Percentiles rank a stretch among this genome's conserved stretches.
Evolutionary conservation across 1,140 invertebrate species (phyloP).

Genomic region (Rhyacophila brunnea): DNA sequence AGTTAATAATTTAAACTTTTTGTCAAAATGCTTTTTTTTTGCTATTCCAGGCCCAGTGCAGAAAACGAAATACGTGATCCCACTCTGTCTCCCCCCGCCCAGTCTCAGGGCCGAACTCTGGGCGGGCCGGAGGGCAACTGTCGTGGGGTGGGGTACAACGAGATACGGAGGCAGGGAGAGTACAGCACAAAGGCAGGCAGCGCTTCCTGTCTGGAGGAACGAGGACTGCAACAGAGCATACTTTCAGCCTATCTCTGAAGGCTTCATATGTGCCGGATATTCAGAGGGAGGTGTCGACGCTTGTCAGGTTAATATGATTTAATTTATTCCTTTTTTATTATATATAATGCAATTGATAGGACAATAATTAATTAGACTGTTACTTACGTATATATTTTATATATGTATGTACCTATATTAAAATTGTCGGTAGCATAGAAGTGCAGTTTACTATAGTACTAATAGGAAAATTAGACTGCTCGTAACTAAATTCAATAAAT

Average conservation of each 20-base stretch:
- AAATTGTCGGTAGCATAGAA: too few species aligned
- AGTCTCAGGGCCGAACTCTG: constrained; percentile 31
- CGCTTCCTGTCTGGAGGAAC: constrained; percentile 87
- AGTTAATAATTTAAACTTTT: too few species aligned
- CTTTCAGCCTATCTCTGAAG: constrained; percentile 87
- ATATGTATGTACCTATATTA: too few species aligned
- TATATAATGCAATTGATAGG: too few species aligned
- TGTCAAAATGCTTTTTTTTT: too few species aligned
- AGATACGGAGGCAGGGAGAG: constrained; percentile 84
- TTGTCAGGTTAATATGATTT: constrained; percentile 75
- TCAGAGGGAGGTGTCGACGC: constrained; percentile 88
- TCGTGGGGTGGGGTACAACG: constrained; percentile 90
- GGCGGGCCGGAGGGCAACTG: constrained; percentile 62
- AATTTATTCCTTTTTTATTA: too few species aligned
- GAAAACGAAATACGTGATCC: constrained; percentile 81
- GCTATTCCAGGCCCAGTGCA: constrained; percentile 60
- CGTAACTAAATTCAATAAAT: too few species aligned
- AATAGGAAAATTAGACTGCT: too few species aligned
- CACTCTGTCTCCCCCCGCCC: constrained; percentile 76
- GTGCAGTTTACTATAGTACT: too few species aligned
- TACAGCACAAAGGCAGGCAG: constrained; percentile 76
- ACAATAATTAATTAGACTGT: too few species aligned
- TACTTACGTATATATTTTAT: too few species aligned
- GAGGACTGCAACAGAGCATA: constrained; percentile 87
- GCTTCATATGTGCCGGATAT: constrained; percentile 89